Evolutionary conservation across 2,797 vertebrate species (phyloP).

Genomic region (Austrolebias charrua): DNA sequence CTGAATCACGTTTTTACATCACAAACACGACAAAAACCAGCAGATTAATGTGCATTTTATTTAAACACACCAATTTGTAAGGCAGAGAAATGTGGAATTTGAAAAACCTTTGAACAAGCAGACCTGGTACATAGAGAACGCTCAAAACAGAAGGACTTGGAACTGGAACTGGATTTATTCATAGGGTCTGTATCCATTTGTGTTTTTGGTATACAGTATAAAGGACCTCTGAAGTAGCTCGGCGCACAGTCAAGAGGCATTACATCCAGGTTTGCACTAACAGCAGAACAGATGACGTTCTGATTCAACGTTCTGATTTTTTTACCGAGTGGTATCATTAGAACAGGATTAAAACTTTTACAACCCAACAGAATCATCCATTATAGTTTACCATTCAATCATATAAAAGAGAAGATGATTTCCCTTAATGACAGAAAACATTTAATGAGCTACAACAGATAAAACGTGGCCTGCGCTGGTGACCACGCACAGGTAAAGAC

Average conservation of each 20-base stretch:
- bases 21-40: slow-evolving; percentile 2
- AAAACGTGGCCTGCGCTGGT: slow-evolving; percentile 35
- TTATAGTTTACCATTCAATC: slow-evolving; percentile 6
- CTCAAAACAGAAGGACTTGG: slow-evolving; percentile 2
- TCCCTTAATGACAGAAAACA: slow-evolving; percentile 17
- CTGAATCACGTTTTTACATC: not conserved
- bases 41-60: slow-evolving; percentile 56
- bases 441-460: slow-evolving; percentile 26
- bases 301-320: too few species aligned
- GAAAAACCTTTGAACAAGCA: slow-evolving; percentile 33
- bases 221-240: slow-evolving; percentile 20
- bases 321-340: not conserved
- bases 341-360: slow-evolving; percentile 22
- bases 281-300: too few species aligned
- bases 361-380: not conserved
- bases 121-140: slow-evolving; percentile 16
- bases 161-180: slow-evolving; percentile 2
- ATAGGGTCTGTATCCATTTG: not conserved
- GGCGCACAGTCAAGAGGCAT: slow-evolving; percentile 20
- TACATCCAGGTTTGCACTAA: slow-evolving; percentile 8
- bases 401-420: slow-evolving; percentile 14
- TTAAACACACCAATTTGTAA: slow-evolving; percentile 30
- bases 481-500: slow-evolving; percentile 42
- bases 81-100: slow-evolving; percentile 22
- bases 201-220: slow-evolving; percentile 6